Evolutionary conservation across 2,113 vertebrate genomes (phyloP).

Genomic region (Taurulus bubalis): DNA sequence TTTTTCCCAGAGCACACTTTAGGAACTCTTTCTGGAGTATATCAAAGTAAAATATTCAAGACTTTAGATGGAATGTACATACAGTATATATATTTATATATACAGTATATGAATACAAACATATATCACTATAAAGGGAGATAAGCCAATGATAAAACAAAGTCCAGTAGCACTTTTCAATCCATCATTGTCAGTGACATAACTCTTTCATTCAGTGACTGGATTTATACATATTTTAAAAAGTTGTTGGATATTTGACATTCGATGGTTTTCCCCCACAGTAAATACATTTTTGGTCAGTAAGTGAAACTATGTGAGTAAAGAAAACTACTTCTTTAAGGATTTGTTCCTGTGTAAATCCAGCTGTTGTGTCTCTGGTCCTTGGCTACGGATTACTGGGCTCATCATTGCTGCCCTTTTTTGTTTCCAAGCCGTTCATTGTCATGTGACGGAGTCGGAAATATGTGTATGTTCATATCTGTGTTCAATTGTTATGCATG

Average conservation of each 20-base stretch:
- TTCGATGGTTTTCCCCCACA: conserved; percentile 38
- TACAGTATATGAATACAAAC: conserved; percentile 57
- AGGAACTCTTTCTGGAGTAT: conserved; percentile 48
- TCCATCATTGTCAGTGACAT: conserved; percentile 68
- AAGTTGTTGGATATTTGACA: conserved; percentile 24
- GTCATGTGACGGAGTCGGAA: conserved; percentile 60
- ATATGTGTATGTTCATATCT: conserved; percentile 65
- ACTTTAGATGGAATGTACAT: conserved; percentile 65
- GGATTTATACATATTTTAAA: conserved; percentile 57
- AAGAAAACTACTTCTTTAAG: conserved; percentile 14
- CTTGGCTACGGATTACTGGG: conserved; percentile 41
- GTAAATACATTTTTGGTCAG: conserved; percentile 48
- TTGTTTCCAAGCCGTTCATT: conserved; percentile 54
- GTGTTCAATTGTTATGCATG: conserved; percentile 81
- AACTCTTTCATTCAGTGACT: conserved; percentile 74
- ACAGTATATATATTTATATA: conserved; percentile 56
- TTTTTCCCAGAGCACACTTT: conserved; percentile 67
- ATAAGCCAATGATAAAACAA: conserved; percentile 63
- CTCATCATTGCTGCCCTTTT: conserved; percentile 25
- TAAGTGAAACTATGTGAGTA: conserved; percentile 41
- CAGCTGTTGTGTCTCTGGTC: conserved; percentile 60
- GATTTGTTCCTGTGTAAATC: conserved; percentile 56
- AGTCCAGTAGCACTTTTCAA: conserved; percentile 47
- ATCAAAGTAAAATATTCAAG: conserved; percentile 57
- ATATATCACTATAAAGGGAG: conserved; percentile 58